A percentile compares a stretch with the other conserved stretches of the same genome.
Conservation (phyloP, 2,113 vertebrate species). For the Benitochromis conjunctus region DNA sequence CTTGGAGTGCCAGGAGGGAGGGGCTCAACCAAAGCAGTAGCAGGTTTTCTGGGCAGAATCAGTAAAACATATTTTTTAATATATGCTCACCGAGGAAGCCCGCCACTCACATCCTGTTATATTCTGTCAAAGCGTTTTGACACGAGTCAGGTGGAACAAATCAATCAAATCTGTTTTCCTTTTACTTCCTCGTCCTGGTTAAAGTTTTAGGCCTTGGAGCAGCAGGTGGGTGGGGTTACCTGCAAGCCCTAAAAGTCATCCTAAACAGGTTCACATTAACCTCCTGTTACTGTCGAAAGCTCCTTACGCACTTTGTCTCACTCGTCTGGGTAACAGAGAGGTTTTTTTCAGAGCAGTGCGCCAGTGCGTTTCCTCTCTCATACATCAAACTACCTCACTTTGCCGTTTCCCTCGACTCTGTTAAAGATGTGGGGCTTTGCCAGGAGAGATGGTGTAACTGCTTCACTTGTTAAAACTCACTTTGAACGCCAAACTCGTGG, state of each 20-base stretch:
- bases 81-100: not conserved
- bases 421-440: not conserved
- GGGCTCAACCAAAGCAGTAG: not conserved
- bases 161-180: not conserved
- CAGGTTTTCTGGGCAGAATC: not conserved
- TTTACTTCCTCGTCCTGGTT: not conserved
- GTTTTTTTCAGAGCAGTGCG: not conserved
- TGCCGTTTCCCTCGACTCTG: not conserved
- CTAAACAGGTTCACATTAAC: not conserved
- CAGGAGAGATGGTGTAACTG: not conserved
- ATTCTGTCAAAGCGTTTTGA: not conserved
- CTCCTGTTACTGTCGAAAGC: not conserved
- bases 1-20: conserved; percentile 21
- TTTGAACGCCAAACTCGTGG: not conserved
- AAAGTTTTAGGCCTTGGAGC: not conserved
- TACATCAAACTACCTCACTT: not conserved
- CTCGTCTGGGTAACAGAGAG: not conserved
- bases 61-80: not conserved
- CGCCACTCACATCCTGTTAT: not conserved
- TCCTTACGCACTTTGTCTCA: not conserved
- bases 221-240: not conserved
- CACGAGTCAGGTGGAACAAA: not conserved
- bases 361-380: not conserved
- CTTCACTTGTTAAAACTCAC: not conserved
- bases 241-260: not conserved